phyloP scores from a whole-genome alignment of 1,140 invertebrate species.

The Ruditapes philippinarum region DNA sequence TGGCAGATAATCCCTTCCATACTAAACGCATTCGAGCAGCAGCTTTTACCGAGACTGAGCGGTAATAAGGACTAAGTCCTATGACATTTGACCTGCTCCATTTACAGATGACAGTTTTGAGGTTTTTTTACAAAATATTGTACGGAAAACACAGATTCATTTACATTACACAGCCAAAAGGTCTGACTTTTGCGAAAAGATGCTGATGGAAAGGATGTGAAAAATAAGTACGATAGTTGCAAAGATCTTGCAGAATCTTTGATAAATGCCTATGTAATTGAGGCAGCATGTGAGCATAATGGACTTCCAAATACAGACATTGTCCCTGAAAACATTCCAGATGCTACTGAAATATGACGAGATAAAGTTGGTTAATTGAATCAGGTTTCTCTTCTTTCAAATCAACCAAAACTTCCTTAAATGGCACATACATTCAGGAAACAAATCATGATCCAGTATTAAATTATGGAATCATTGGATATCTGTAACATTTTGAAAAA shows the following conservation, averaged over 20 bases:
- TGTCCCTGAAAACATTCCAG: constrained; percentile 35
- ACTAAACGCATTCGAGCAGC: constrained; percentile 59
- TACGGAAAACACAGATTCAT: constrained; percentile 10
- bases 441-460: background rate
- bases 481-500: no score
- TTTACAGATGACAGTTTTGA: constrained; percentile 63
- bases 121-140: constrained; percentile 49
- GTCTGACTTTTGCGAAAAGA: constrained; percentile 56
- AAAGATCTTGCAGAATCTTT: constrained; percentile 66
- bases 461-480: no score
- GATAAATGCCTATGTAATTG: constrained; percentile 55
- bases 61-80: constrained; percentile 56
- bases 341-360: background rate
- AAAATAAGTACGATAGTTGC: constrained; percentile 55
- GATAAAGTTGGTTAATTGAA: no score
- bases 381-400: no score
- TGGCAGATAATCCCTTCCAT: no score
- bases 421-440: background rate
- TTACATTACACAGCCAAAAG: constrained; percentile 51
- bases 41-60: constrained; percentile 21
- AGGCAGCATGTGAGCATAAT: constrained; percentile 47
- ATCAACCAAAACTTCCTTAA: background rate
- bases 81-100: constrained; percentile 74
- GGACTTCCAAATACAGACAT: background rate
- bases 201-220: constrained; percentile 60